These are phyloP conservation scores for Aporrectodea caliginosa DNA, from an alignment of 1,140 invertebrate species.

Conservation along the genomic window DNA sequence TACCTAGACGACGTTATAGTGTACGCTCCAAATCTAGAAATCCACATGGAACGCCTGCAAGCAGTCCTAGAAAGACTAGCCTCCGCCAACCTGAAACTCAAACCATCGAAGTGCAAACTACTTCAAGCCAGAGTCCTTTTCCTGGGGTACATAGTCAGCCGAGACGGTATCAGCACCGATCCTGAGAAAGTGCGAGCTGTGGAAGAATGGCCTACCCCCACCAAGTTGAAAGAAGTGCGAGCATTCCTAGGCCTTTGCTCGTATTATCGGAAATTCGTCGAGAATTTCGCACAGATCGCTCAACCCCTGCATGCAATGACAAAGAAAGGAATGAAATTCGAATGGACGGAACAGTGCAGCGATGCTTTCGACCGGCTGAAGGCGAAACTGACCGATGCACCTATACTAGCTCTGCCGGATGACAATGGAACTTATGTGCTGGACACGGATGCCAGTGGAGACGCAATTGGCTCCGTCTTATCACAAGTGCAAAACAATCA, in stretches of 20 bases:
- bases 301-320: slow-evolving; percentile 4
- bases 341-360: slow-evolving; percentile 4
- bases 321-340: neutral
- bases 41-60: slow-evolving; percentile 29
- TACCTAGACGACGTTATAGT: slow-evolving; percentile 43
- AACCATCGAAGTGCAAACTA: slow-evolving; percentile 41
- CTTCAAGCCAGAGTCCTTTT: slow-evolving; percentile 36
- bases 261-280: slow-evolving; percentile 44
- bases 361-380: slow-evolving; percentile 31
- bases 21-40: slow-evolving; percentile 28
- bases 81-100: slow-evolving; percentile 35
- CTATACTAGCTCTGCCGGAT: slow-evolving; percentile 32
- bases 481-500: slow-evolving; percentile 34
- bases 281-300: slow-evolving; percentile 36
- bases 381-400: slow-evolving; percentile 9
- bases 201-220: slow-evolving; percentile 42
- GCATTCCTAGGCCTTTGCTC: slow-evolving; percentile 42
- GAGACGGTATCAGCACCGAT: slow-evolving; percentile 40
- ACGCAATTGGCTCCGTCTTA: slow-evolving; percentile 46
- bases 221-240: slow-evolving; percentile 39
- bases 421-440: slow-evolving; percentile 31
- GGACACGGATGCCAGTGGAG: slow-evolving; percentile 45
- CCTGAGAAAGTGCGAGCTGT: slow-evolving; percentile 44
- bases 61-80: slow-evolving; percentile 35
- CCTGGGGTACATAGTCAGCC: slow-evolving; percentile 41